A percentile compares a stretch with the other conserved stretches of the same genome.
Conservation (phyloP, 2,113 vertebrate species). For the Menura novaehollandiae region DNA sequence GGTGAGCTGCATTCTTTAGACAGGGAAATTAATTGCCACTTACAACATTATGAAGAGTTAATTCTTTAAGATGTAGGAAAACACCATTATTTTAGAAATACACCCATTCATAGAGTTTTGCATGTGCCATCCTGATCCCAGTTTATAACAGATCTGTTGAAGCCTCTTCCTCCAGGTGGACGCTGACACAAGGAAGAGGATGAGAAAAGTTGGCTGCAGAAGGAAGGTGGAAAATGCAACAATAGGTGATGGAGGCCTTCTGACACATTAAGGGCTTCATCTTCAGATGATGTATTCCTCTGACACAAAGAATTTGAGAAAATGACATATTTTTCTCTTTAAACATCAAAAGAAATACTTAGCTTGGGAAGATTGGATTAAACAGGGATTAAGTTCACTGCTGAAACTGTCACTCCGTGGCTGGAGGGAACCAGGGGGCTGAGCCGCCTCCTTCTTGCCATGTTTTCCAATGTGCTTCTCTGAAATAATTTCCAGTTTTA, state of each 20-base stretch:
- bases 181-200: not conserved
- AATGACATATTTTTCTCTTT: not conserved
- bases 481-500: not conserved
- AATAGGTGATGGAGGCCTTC: not conserved
- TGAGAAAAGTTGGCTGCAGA: not conserved
- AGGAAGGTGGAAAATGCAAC: not conserved
- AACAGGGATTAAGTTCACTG: constrained; percentile 21
- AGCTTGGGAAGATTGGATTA: constrained; percentile 31
- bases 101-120: not conserved
- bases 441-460: not conserved
- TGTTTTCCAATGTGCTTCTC: not conserved
- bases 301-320: constrained; percentile 20
- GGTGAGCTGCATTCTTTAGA: not conserved
- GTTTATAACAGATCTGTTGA: not conserved
- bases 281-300: not conserved
- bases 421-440: not conserved
- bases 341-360: constrained; percentile 46
- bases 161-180: not conserved
- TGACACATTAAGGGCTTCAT: not conserved
- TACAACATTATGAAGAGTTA: not conserved
- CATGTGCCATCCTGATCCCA: not conserved
- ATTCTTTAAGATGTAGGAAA: not conserved
- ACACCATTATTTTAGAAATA: not conserved
- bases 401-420: not conserved
- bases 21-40: not conserved